A percentile compares a stretch with the other conserved stretches of the same genome.
These are phyloP conservation scores for Phyllotreta striolata DNA, from an alignment of 2,888 invertebrate species.

Conservation along the genomic window DNA sequence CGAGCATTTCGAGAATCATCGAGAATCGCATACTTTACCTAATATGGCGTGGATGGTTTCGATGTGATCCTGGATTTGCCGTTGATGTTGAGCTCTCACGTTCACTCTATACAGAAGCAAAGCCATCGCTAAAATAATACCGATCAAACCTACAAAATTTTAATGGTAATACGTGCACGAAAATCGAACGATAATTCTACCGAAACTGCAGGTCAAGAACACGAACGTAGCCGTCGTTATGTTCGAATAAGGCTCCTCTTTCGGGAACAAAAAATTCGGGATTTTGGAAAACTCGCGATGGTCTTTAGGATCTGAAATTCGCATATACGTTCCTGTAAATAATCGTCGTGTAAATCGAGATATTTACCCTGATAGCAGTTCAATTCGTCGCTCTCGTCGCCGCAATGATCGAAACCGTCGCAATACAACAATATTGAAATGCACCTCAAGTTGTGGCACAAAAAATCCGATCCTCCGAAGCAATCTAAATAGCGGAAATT, in stretches of 20 bases:
- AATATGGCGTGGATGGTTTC: constrained; percentile 74
- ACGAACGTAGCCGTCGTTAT: constrained; percentile 71
- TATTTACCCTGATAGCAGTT: constrained; percentile 65
- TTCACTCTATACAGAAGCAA: constrained; percentile 71
- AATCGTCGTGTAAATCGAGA: background rate
- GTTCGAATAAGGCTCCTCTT: constrained; percentile 71
- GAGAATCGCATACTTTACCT: constrained; percentile 61
- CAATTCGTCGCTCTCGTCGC: constrained; percentile 76
- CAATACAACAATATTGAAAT: constrained; percentile 73
- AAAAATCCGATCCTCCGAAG: constrained; percentile 71
- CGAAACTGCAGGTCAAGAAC: constrained; percentile 70
- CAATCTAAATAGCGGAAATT: constrained; percentile 66
- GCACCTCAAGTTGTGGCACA: constrained; percentile 76
- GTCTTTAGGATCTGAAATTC: constrained; percentile 65
- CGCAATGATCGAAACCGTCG: constrained; percentile 81
- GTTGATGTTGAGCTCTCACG: constrained; percentile 67
- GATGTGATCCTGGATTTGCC: constrained; percentile 71
- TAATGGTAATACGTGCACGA: background rate
- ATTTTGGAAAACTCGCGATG: constrained; percentile 72
- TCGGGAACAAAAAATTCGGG: constrained; percentile 77
- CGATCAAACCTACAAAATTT: constrained; percentile 63
- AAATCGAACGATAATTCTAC: constrained; percentile 46
- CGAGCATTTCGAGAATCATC: background rate
- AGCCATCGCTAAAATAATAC: constrained; percentile 70
- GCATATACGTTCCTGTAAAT: constrained; percentile 33